Evolutionary conservation across 1,140 invertebrate genomes (phyloP), one percentile per base, ranked within the genome.

Genomic region (Cyrtorhinus lividipennis): DNA sequence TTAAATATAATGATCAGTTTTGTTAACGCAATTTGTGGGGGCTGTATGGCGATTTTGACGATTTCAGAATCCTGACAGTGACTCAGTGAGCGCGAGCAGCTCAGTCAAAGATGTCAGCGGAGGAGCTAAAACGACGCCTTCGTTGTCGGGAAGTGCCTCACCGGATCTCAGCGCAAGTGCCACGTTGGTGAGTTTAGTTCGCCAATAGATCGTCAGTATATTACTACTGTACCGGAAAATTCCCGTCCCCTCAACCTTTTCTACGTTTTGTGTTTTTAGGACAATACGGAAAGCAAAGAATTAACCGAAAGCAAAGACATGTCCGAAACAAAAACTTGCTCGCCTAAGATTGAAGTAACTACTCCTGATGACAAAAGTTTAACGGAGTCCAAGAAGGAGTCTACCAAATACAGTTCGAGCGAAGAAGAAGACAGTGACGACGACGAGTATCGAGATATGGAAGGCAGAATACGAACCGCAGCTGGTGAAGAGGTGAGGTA

Each of bases 401-500:
- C 48, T 20, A 20, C 20, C 48, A 53, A 53, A 20, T 74, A 76
- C 38, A 74, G 73, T 15, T 78, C 77, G 20, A 70, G 69, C 38
- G 70, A 72, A 56, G 73, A 73, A 30, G 68, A 67, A 56, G 71
- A 71, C 25, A 84, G 86, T 10, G 84, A 86, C 12, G 82, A 87
- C 62, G 80, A 83, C 65, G 86, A 90, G 67, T 82, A 81, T 25
- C 76, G 84, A 23, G 81, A 88, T 48, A 70, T 88, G 68, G 86
- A 88, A 70, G 88, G 89, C 61, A 83, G 86, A 66, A 87, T 86
- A 26, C 80, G 83, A 65, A 85, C 86, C 1, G 83, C 86, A 24
- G 79, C 80, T 66, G 88, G 88, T 64, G 74, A 83, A 62, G 87
- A 90, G 81, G 89, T 90, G 71, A 72, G 68, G 64, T 38, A 3